Conservation (phyloP, 1,140 invertebrate genomes). For the Choristoneura fumiferana region DNA sequence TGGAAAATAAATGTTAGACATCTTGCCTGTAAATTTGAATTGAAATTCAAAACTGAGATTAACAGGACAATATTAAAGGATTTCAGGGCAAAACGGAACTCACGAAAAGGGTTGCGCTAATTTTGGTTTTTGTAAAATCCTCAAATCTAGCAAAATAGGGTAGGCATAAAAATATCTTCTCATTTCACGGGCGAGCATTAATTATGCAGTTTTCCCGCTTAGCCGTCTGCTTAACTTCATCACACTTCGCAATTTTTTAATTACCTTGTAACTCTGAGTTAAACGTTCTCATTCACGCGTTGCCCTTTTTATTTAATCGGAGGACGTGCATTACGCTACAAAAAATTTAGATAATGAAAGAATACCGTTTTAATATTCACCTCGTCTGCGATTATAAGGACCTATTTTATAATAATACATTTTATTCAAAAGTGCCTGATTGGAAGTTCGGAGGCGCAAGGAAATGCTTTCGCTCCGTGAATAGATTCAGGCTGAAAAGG, state of each 20-base stretch:
- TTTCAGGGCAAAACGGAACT: too few relatives aligned
- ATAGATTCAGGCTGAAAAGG: slow-evolving; percentile 59
- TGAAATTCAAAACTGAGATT: too few relatives aligned
- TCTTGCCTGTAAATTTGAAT: too few relatives aligned
- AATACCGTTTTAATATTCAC: slow-evolving; percentile 57
- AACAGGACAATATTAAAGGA: too few relatives aligned
- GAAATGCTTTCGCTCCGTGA: slow-evolving; percentile 58
- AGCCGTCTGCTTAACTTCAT: too few relatives aligned
- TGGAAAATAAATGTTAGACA: too few relatives aligned
- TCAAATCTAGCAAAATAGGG: slow-evolving; percentile 39
- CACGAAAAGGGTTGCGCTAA: too few relatives aligned
- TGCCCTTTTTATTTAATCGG: neutral
- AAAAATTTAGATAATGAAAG: slow-evolving; percentile 12
- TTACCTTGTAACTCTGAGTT: neutral
- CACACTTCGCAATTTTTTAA: neutral
- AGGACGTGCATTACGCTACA: neutral
- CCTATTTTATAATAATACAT: slow-evolving; percentile 54
- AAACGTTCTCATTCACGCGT: neutral
- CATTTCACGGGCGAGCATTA: slow-evolving; percentile 21
- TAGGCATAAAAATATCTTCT: slow-evolving; percentile 22
- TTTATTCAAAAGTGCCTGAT: slow-evolving; percentile 52
- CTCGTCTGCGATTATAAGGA: slow-evolving; percentile 50
- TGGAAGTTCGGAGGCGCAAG: slow-evolving; percentile 46
- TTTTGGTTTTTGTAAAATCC: slow-evolving; percentile 33
- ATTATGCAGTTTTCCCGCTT: slow-evolving; percentile 21